Evolutionary conservation across 2,113 vertebrate genomes (phyloP).

Genomic region (Odontesthes bonariensis): DNA sequence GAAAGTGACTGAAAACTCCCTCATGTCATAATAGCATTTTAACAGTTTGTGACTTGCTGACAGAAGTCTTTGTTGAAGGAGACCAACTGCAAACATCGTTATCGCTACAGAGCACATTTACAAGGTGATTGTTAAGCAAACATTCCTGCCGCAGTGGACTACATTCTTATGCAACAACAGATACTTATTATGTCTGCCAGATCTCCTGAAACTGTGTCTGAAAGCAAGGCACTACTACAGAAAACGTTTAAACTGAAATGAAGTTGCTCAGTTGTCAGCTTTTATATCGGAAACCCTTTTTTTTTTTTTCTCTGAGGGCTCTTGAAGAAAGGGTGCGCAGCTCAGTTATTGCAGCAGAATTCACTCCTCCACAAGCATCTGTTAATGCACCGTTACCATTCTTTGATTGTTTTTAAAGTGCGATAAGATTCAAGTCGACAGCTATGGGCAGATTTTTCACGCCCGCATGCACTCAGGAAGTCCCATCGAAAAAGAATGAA

Average conservation of each 20-base stretch:
- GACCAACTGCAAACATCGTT: conserved; percentile 21
- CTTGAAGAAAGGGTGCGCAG: neutral
- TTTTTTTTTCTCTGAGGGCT: neutral
- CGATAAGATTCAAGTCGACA: conserved; percentile 29
- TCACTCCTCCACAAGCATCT: neutral
- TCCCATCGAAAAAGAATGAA: conserved; percentile 8
- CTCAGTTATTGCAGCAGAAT: neutral
- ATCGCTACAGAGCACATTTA: conserved; percentile 18
- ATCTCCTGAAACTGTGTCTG: conserved; percentile 4
- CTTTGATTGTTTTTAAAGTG: conserved; percentile 23
- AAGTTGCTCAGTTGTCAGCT: conserved; percentile 17
- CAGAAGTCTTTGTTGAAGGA: conserved; percentile 7
- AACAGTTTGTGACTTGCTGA: conserved; percentile 8
- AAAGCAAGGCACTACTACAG: conserved; percentile 21
- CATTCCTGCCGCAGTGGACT: conserved; percentile 11
- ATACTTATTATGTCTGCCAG: neutral
- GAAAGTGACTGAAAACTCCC: neutral
- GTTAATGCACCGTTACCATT: neutral
- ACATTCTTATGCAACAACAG: neutral
- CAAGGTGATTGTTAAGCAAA: conserved; percentile 23
- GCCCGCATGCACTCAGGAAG: conserved; percentile 37
- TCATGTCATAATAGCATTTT: conserved; percentile 30
- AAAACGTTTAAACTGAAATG: conserved; percentile 8
- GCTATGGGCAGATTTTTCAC: conserved; percentile 7
- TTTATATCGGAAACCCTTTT: neutral